A percentile compares a stretch with the other conserved stretches of the same genome.
These are phyloP conservation scores for Axea sp. DNA, from an alignment of 2,888 invertebrate genomes.

Conservation along the genomic window DNA sequence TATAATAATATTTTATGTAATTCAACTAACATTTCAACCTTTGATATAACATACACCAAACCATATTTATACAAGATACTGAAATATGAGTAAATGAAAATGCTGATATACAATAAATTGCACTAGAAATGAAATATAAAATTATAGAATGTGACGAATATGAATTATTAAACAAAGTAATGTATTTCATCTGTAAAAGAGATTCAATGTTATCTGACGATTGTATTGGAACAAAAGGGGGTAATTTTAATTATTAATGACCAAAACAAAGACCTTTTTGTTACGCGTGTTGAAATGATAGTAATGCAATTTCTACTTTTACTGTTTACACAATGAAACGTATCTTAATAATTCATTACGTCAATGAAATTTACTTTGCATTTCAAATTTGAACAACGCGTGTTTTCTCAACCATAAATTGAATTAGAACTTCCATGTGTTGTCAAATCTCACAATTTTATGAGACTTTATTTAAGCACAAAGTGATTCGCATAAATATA, in stretches of 20 bases:
- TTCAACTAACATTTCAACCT: slow-evolving; percentile 8
- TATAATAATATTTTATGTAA: too few species aligned
- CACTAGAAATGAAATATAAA: background rate
- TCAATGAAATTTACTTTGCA: background rate
- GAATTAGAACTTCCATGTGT: too few species aligned
- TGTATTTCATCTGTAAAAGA: too few species aligned
- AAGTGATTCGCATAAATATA: slow-evolving; percentile 9
- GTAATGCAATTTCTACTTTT: background rate
- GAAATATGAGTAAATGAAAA: slow-evolving; percentile 5
- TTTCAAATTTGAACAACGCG: background rate
- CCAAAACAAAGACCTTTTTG: too few species aligned
- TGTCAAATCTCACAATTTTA: slow-evolving; percentile 7
- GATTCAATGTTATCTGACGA: too few species aligned
- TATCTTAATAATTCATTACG: background rate
- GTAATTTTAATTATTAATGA: too few species aligned
- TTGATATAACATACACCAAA: background rate
- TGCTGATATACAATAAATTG: background rate
- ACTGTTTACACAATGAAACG: background rate
- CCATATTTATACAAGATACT: background rate
- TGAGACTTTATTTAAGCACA: background rate
- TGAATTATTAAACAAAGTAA: too few species aligned
- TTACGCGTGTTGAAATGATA: too few species aligned
- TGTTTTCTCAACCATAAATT: slow-evolving; percentile 9
- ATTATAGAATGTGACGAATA: too few species aligned
- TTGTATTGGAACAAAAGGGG: too few species aligned